These are phyloP conservation scores for Pipistrellus pipistrellus DNA, from an alignment of 2,797 vertebrate species.

Conservation along the genomic window DNA sequence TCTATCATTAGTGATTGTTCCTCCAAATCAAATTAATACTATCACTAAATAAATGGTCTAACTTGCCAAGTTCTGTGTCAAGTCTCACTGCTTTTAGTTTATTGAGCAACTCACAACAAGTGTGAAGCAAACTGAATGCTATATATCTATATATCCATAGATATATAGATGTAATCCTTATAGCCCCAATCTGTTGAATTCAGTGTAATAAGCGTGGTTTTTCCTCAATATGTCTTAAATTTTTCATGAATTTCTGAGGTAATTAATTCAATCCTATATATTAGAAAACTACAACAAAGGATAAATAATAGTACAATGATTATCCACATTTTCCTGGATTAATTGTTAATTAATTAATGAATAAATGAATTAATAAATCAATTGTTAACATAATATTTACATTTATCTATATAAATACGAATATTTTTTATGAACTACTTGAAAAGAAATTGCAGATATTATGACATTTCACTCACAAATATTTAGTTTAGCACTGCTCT, in stretches of 20 bases:
- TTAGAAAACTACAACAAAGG: neutral
- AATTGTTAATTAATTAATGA: neutral
- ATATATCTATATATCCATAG: neutral
- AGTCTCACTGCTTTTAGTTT: neutral
- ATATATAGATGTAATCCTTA: neutral
- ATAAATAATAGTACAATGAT: neutral
- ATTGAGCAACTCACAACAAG: neutral
- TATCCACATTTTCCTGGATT: neutral
- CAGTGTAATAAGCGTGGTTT: neutral
- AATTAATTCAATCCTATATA: neutral
- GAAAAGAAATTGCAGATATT: constrained; percentile 27
- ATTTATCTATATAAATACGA: neutral
- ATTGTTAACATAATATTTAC: neutral
- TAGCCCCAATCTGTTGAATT: neutral
- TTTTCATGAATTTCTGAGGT: neutral
- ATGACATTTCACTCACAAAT: constrained; percentile 1
- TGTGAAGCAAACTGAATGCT: neutral
- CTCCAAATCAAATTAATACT: neutral
- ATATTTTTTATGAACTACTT: constrained; percentile 5
- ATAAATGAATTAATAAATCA: neutral
- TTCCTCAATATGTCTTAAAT: neutral
- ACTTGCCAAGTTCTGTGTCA: neutral
- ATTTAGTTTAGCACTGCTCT: neutral
- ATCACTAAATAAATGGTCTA: neutral
- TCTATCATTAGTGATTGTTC: neutral